Conservation (phyloP, 2,113 vertebrate species). For the Nothocercus julius region DNA sequence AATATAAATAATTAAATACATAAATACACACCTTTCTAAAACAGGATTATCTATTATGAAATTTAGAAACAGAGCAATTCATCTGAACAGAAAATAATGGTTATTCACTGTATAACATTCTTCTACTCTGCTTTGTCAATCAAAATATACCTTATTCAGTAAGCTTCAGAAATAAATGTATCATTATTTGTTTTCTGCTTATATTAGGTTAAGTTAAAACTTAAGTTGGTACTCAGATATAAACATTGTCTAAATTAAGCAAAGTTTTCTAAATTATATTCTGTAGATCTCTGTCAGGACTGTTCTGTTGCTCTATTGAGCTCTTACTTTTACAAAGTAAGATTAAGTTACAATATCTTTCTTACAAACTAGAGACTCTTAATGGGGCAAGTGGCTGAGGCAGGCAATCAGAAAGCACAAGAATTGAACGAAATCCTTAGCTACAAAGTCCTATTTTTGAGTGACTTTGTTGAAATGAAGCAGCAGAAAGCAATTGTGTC, state of each 20-base stretch:
- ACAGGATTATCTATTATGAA: background rate
- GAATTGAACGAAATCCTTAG: background rate
- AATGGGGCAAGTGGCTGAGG: accelerated
- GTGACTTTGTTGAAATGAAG: background rate
- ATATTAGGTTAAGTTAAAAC: background rate
- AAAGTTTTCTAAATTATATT: background rate
- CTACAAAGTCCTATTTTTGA: background rate
- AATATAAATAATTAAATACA: background rate
- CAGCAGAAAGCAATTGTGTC: background rate
- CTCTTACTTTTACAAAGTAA: background rate
- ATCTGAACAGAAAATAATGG: background rate
- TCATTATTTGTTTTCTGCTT: background rate
- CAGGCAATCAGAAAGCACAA: background rate
- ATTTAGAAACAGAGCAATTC: background rate
- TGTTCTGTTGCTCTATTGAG: background rate
- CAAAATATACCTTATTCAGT: background rate
- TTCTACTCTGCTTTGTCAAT: background rate
- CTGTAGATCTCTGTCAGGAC: background rate
- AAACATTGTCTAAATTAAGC: background rate
- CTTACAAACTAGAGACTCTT: background rate
- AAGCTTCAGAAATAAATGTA: background rate
- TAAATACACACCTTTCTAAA: background rate
- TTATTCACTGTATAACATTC: background rate
- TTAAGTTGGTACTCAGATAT: background rate
- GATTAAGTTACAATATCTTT: background rate